A percentile compares a stretch with the other conserved stretches of the same genome.
phyloP scores from a whole-genome alignment of 2,888 invertebrate genomes.

The Crioceris asparagi region DNA sequence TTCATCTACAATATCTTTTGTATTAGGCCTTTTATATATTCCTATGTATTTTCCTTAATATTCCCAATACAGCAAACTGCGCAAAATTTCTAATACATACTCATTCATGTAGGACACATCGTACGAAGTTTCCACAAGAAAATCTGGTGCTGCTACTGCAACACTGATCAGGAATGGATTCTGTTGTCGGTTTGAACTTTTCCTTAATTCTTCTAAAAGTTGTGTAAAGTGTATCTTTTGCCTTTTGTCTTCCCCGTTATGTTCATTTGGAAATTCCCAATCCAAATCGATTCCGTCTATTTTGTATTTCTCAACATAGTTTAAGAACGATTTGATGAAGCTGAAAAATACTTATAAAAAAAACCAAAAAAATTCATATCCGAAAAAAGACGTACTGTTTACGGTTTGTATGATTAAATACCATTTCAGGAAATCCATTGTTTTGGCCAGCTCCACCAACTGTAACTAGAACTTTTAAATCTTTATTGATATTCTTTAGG shows the following conservation, averaged over 20 bases:
- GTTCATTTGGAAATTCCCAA: conserved; percentile 73
- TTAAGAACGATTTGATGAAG: conserved; percentile 43
- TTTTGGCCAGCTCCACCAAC: conserved; percentile 53
- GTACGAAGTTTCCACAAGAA: conserved; percentile 66
- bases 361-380: not conserved
- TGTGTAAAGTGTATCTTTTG: conserved; percentile 67
- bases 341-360: conserved; percentile 26
- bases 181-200: conserved; percentile 50
- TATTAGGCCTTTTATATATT: too few species aligned
- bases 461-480: conserved; percentile 67
- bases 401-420: conserved; percentile 56
- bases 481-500: conserved; percentile 49
- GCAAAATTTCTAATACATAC: too few species aligned
- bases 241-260: conserved; percentile 31
- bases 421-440: conserved; percentile 61
- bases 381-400: conserved; percentile 39
- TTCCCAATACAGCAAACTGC: too few species aligned
- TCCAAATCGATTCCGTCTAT: conserved; percentile 70
- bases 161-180: conserved; percentile 54
- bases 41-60: not conserved
- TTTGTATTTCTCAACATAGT: conserved; percentile 42
- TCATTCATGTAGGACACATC: conserved; percentile 66
- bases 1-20: too few species aligned
- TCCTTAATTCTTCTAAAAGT: conserved; percentile 60
- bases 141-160: conserved; percentile 70